A percentile compares a stretch with the other conserved stretches of the same genome.
These are phyloP conservation scores for Eublepharis macularius DNA, from an alignment of 2,113 vertebrate genomes.

Conservation along the genomic window DNA sequence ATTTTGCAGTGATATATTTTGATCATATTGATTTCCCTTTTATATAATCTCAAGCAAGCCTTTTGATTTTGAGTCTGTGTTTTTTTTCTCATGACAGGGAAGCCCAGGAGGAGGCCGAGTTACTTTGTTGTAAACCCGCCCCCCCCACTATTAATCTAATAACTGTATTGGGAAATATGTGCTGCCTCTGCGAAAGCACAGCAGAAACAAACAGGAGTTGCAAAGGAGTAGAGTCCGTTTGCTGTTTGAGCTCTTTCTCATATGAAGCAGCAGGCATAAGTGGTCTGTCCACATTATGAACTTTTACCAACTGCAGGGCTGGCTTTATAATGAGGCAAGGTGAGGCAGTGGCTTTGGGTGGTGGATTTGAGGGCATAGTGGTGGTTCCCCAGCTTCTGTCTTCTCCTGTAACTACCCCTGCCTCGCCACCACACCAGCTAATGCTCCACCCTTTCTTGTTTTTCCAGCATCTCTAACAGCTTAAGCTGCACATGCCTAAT, in stretches of 20 bases:
- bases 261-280: background rate
- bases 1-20: conserved; percentile 45
- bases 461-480: no score
- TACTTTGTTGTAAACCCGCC: background rate
- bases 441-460: no score
- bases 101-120: background rate
- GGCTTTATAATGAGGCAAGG: no score
- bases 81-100: background rate
- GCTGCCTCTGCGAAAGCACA: background rate
- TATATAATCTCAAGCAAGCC: conserved; percentile 21
- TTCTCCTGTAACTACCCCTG: no score
- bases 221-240: no score
- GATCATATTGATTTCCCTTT: conserved; percentile 48
- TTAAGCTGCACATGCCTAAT: no score
- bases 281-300: no score
- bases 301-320: no score
- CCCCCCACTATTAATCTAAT: background rate
- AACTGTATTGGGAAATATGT: background rate
- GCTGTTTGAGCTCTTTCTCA: background rate
- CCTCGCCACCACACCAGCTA: no score
- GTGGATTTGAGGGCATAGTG: no score
- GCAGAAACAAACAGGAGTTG: background rate
- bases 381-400: no score
- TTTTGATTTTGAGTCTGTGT: conserved; percentile 16
- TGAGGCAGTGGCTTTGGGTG: no score